Conservation (phyloP, 2,797 vertebrate species). For the Harpagifer antarcticus region DNA sequence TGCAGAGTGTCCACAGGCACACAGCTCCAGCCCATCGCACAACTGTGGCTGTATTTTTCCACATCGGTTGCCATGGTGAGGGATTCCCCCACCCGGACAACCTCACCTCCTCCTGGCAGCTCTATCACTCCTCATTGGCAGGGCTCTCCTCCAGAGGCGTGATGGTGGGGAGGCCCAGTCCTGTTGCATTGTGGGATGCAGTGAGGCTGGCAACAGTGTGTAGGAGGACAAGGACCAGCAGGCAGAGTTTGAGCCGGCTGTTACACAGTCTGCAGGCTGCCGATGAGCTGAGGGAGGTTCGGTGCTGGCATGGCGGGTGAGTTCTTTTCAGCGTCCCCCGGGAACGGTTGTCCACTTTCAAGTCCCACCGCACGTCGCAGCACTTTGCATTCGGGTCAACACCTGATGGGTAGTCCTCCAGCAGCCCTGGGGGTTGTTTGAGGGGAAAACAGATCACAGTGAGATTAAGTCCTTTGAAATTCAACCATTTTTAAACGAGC, state of each 20-base stretch:
- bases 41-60: constrained; percentile 79
- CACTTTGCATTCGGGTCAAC: constrained; percentile 91
- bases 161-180: constrained; percentile 89
- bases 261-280: constrained; percentile 96
- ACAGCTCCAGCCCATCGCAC: constrained; percentile 73
- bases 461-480: not conserved
- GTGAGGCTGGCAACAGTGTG: constrained; percentile 98
- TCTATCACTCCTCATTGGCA: constrained; percentile 91
- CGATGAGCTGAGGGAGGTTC: constrained; percentile 93
- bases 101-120: constrained; percentile 73
- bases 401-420: constrained; percentile 92
- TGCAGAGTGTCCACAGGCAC: constrained; percentile 74
- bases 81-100: constrained; percentile 71
- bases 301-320: constrained; percentile 92
- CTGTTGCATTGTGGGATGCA: constrained; percentile 93
- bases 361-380: constrained; percentile 97
- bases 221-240: constrained; percentile 96
- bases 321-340: constrained; percentile 90
- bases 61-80: constrained; percentile 77
- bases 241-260: constrained; percentile 97
- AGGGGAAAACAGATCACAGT: not conserved
- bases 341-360: constrained; percentile 88
- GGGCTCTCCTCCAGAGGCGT: constrained; percentile 92
- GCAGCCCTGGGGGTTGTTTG: constrained; percentile 87
- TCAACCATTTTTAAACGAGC: not conserved